phyloP scores from a whole-genome alignment of 2,888 invertebrate genomes.

The Pardosa pseudoannulata region DNA sequence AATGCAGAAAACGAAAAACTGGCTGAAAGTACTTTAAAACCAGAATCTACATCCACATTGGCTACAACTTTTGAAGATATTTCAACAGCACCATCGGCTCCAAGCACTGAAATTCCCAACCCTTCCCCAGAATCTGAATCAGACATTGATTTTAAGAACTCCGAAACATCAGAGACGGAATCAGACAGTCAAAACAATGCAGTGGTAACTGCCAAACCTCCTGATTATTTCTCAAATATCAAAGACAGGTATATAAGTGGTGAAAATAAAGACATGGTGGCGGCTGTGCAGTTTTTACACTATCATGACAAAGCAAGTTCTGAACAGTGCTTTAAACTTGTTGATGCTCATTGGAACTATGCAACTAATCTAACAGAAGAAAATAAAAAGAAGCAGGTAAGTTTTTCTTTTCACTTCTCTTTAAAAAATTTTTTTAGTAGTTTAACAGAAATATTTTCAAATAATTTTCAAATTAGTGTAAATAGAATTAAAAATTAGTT shows the following conservation, averaged over 20 bases:
- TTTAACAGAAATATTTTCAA: neutral
- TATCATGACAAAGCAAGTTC: conserved; percentile 58
- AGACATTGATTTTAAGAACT: neutral
- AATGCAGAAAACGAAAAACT: neutral
- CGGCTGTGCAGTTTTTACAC: conserved; percentile 59
- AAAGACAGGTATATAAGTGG: conserved; percentile 63
- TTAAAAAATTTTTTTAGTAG: neutral
- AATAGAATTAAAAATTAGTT: too few species aligned
- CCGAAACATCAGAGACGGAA: neutral
- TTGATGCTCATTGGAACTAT: conserved; percentile 66
- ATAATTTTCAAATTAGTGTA: too few species aligned
- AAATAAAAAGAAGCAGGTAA: conserved; percentile 68
- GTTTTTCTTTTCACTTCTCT: neutral
- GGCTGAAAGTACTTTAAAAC: neutral
- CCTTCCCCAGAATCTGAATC: neutral
- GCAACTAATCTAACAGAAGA: conserved; percentile 65
- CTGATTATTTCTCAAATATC: neutral
- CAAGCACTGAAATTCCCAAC: neutral
- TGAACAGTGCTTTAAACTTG: conserved; percentile 59
- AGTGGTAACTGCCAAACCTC: neutral
- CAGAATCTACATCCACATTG: neutral
- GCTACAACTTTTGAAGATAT: neutral
- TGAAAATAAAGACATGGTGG: conserved; percentile 45
- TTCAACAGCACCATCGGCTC: neutral
- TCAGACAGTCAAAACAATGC: neutral